Evolutionary conservation across 2,888 invertebrate species (phyloP).

Genomic region (Erebia aethiops): DNA sequence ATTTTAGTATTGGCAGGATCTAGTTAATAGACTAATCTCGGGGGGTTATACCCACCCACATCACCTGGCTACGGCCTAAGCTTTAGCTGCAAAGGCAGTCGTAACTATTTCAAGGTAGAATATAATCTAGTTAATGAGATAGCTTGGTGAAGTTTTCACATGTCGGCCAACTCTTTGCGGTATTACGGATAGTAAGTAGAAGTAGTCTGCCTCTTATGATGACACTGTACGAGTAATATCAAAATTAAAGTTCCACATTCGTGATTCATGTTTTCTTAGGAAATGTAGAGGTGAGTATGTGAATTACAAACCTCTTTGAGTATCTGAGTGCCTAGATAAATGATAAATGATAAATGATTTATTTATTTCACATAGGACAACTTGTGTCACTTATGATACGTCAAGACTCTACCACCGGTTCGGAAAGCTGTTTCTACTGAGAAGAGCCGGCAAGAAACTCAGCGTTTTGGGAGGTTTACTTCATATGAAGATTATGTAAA

Average conservation of each 20-base stretch:
- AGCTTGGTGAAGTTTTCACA: conserved; percentile 40
- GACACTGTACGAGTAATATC: conserved; percentile 20
- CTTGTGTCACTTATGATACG: too few relatives aligned
- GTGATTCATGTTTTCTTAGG: neutral
- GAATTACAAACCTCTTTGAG: neutral
- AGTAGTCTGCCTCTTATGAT: conserved; percentile 11
- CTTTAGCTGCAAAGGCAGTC: neutral
- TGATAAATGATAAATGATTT: too few relatives aligned
- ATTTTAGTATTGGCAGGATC: too few relatives aligned
- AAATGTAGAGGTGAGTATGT: too few relatives aligned
- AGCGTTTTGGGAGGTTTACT: too few relatives aligned
- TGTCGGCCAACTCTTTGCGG: conserved; percentile 25
- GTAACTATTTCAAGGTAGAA: conserved; percentile 50
- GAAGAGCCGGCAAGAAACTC: too few relatives aligned
- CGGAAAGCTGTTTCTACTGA: too few relatives aligned
- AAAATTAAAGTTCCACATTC: conserved; percentile 20
- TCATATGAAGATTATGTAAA: too few relatives aligned
- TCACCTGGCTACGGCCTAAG: neutral
- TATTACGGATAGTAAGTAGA: conserved; percentile 18
- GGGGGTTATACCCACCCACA: neutral
- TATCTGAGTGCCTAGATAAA: neutral
- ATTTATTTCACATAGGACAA: too few relatives aligned
- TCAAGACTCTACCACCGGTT: too few relatives aligned
- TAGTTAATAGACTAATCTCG: neutral
- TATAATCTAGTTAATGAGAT: conserved; percentile 67